Conservation (phyloP, 2,113 vertebrate genomes). For the Columba livia region DNA sequence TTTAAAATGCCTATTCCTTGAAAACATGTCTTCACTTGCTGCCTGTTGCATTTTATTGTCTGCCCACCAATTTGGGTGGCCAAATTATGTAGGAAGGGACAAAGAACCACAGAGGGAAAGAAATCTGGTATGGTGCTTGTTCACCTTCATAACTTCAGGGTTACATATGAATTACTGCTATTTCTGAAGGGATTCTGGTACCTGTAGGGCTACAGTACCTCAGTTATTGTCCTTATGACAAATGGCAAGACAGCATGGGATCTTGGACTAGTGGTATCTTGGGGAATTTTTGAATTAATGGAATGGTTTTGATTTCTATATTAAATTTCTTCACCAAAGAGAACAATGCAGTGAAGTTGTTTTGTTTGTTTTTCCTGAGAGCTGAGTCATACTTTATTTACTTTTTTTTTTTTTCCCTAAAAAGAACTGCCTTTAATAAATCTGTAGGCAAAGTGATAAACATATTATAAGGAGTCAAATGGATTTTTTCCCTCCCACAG, state of each 20-base stretch:
- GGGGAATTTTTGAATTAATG: background rate
- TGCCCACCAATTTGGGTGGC: background rate
- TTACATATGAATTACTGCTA: background rate
- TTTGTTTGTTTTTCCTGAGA: background rate
- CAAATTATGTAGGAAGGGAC: background rate
- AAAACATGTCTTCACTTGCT: background rate
- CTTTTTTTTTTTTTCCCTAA: background rate
- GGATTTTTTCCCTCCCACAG: background rate
- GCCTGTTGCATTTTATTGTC: background rate
- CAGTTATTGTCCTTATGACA: background rate
- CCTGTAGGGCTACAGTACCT: background rate
- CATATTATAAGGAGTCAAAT: conserved; percentile 14
- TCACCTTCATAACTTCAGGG: background rate
- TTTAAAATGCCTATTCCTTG: background rate
- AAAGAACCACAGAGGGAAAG: background rate
- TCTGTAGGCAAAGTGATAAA: background rate
- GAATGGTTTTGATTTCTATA: background rate
- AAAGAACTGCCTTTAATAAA: conserved; percentile 34
- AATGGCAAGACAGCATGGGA: background rate
- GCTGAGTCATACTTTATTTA: conserved; percentile 26
- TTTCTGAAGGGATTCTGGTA: background rate
- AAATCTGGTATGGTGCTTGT: background rate
- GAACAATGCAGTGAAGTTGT: background rate
- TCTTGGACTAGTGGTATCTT: background rate
- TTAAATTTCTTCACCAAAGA: conserved; percentile 2